Percentiles rank a stretch among this genome's conserved stretches.
Evolutionary conservation across 2,888 invertebrate species (phyloP).

Genomic region (Lycocerus yunnanus): DNA sequence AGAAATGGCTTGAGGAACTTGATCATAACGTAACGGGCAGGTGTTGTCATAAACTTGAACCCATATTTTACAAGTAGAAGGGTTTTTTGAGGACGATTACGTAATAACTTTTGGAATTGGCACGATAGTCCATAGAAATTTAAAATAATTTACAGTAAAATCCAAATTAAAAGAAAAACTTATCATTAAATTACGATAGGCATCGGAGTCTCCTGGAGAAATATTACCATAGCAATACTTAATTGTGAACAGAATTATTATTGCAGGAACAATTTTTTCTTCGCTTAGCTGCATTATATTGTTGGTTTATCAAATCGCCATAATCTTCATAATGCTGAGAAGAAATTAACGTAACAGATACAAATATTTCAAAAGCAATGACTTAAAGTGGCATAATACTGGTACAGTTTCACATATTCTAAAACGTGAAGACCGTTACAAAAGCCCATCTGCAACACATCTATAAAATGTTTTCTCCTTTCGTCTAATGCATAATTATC

Average conservation of each 20-base stretch:
- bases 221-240: background rate
- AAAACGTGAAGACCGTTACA: background rate
- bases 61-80: no score
- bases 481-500: background rate
- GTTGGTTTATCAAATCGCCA: background rate
- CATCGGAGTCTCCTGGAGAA: background rate
- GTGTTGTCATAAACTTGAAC: no score
- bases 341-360: background rate
- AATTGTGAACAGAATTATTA: background rate
- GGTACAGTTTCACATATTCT: background rate
- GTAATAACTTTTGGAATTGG: no score
- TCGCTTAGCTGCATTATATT: background rate
- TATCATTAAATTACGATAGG: background rate
- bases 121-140: no score
- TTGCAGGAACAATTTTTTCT: background rate
- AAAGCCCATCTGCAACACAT: background rate
- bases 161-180: background rate
- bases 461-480: background rate
- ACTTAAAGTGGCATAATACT: background rate
- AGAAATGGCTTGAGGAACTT: no score
- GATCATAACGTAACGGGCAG: no score
- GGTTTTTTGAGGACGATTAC: no score
- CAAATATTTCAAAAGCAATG: background rate
- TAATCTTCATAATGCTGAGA: background rate
- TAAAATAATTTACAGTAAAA: no score